phyloP scores from a whole-genome alignment of 2,797 vertebrate genomes.

The Alca torda region DNA sequence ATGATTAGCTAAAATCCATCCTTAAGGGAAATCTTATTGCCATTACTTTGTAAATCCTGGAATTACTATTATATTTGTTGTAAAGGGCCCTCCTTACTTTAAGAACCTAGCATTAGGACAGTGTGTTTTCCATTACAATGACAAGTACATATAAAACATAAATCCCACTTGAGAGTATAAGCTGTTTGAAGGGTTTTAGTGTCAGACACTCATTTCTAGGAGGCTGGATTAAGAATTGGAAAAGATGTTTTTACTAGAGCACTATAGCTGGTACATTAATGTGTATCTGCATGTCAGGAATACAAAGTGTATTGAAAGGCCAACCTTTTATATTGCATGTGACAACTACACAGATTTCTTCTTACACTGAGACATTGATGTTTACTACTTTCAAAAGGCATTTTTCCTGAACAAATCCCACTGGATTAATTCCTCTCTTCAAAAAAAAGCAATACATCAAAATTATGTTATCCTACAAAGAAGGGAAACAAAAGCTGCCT shows the following conservation, averaged over 20 bases:
- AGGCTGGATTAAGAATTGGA: slow-evolving; percentile 48
- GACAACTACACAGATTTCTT: background rate
- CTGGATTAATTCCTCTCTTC: background rate
- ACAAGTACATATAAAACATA: slow-evolving; percentile 86
- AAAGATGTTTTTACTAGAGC: background rate
- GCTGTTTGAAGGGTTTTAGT: slow-evolving; percentile 52
- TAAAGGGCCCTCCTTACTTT: background rate
- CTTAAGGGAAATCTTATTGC: slow-evolving; percentile 9
- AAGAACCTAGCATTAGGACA: slow-evolving; percentile 37
- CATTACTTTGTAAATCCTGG: slow-evolving; percentile 21
- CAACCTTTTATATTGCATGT: background rate
- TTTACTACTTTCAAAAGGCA: background rate
- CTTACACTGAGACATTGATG: background rate
- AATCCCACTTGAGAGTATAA: slow-evolving; percentile 85
- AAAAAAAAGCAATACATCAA: background rate
- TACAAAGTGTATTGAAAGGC: background rate
- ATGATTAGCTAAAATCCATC: slow-evolving; percentile 22
- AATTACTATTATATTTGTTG: slow-evolving; percentile 14
- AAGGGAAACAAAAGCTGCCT: background rate
- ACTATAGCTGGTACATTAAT: background rate
- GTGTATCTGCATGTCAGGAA: slow-evolving; percentile 20
- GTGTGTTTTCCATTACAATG: slow-evolving; percentile 7
- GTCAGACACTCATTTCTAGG: slow-evolving; percentile 45
- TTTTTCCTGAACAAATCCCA: background rate
- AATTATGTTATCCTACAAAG: background rate